Evolutionary conservation across 1,140 invertebrate genomes (phyloP), one percentile per base, ranked within the genome.

Genomic region (Lethocerus indicus): DNA sequence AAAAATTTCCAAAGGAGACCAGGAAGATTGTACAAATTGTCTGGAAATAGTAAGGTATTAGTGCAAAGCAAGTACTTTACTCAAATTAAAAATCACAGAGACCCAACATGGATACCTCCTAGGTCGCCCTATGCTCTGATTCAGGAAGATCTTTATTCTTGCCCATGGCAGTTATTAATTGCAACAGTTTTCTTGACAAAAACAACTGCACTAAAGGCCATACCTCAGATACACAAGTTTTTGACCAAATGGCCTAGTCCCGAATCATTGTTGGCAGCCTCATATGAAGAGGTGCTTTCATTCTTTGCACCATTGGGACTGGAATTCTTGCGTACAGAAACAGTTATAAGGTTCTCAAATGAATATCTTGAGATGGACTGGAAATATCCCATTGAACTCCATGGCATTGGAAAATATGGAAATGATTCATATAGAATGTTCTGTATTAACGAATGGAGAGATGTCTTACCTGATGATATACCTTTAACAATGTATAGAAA

Each of bases 351-450:
- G 49, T 74, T 75, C 60, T 71, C 71, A 58, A 70, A 66, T 50
- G 72, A 74, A 54, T 75, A 64, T 61, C 51, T 72, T n/a, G 63
- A 60, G 2, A 72, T 72, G 56, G 56, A 67, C 7, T 75, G 73
- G 73, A 64, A 59, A 41, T 72, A 72, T 52, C 72, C 72, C 2
- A 66, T 64, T 52, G 71, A 75, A 55, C 57, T 75, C n/a, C 62
- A 72, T 60, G 73, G 73, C 13, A 75, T 75, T 56, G 71, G 71
- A 29, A 73, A 74, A 59, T 75, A 74, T 60, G 73, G 73, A 12
- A 70, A 71, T 59, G 73, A 75, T 59, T 72, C 71, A 2, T 75
- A 71, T 56, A 62, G 71, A 54, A 74, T 75, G 28, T 75, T 75
- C 59, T 75, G 73, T 59, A 56, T 73, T 3, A 71, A 70, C 57